A percentile compares a stretch with the other conserved stretches of the same genome.
Conservation (phyloP, 1,140 invertebrate species). For the Fopius arisanus region DNA sequence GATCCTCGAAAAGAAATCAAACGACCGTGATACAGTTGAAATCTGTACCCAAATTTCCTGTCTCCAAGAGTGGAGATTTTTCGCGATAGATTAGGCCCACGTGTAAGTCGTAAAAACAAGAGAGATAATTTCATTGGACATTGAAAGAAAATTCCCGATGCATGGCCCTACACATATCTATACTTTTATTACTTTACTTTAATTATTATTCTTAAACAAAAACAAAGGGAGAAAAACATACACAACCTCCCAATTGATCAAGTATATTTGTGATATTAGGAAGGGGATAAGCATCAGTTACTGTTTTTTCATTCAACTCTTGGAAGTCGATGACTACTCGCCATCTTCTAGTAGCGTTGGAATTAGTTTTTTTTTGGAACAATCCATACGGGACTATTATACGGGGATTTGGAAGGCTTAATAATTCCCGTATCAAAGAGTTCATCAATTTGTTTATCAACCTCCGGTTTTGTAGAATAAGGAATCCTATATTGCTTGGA, state of each 20-base stretch:
- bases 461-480: constrained; percentile 36
- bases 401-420: not conserved
- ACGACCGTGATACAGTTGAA: too few relatives aligned
- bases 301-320: constrained; percentile 53
- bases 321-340: constrained; percentile 47
- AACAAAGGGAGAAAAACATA: constrained; percentile 58
- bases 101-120: too few relatives aligned
- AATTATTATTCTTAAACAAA: too few relatives aligned
- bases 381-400: constrained; percentile 22
- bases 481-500: constrained; percentile 41
- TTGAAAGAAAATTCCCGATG: too few relatives aligned
- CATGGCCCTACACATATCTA: too few relatives aligned
- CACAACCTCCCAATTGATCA: constrained; percentile 48
- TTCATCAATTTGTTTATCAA: constrained; percentile 42
- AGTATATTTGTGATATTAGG: constrained; percentile 63
- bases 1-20: too few relatives aligned
- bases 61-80: too few relatives aligned
- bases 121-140: too few relatives aligned
- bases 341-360: constrained; percentile 47
- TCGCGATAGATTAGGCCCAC: too few relatives aligned
- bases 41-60: too few relatives aligned
- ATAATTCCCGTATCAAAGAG: not conserved
- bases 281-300: constrained; percentile 65
- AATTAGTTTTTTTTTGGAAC: constrained; percentile 54
- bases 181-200: too few relatives aligned